Evolutionary conservation across 2,797 vertebrate species (phyloP).

Genomic region (Mus minutoides): DNA sequence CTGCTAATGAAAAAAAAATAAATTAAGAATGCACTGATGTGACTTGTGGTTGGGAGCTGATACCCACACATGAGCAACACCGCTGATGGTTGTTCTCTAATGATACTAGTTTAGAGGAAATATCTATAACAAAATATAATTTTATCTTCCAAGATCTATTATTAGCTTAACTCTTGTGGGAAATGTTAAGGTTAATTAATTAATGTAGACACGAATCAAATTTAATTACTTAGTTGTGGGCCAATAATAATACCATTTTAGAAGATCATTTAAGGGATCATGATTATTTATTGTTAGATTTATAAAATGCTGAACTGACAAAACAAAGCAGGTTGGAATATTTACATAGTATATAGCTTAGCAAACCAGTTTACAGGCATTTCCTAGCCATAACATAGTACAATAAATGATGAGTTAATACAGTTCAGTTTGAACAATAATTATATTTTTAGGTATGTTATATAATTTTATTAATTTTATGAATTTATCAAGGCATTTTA

Average conservation of each 20-base stretch:
- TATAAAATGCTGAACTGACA: slow-evolving; percentile 11
- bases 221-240: slow-evolving; percentile 65
- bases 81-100: slow-evolving; percentile 49
- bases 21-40: slow-evolving; percentile 51
- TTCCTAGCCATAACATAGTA: neutral
- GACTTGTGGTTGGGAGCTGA: slow-evolving; percentile 60
- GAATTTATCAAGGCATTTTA: neutral
- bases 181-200: slow-evolving; percentile 72
- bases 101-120: slow-evolving; percentile 21
- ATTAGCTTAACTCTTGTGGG: slow-evolving; percentile 53
- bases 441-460: slow-evolving; percentile 41
- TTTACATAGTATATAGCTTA: neutral
- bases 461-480: slow-evolving; percentile 29
- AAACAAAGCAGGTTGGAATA: slow-evolving; percentile 27
- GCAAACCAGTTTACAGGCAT: neutral
- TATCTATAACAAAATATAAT: slow-evolving; percentile 46
- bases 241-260: slow-evolving; percentile 30
- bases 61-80: slow-evolving; percentile 21
- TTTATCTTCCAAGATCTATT: slow-evolving; percentile 45
- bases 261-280: slow-evolving; percentile 28
- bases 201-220: slow-evolving; percentile 45
- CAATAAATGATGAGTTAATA: neutral
- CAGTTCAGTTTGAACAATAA: slow-evolving; percentile 23
- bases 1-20: slow-evolving; percentile 67
- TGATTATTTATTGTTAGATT: slow-evolving; percentile 39